These are phyloP conservation scores for Cebidichthys violaceus DNA, from an alignment of 2,113 vertebrate species.

Conservation along the genomic window DNA sequence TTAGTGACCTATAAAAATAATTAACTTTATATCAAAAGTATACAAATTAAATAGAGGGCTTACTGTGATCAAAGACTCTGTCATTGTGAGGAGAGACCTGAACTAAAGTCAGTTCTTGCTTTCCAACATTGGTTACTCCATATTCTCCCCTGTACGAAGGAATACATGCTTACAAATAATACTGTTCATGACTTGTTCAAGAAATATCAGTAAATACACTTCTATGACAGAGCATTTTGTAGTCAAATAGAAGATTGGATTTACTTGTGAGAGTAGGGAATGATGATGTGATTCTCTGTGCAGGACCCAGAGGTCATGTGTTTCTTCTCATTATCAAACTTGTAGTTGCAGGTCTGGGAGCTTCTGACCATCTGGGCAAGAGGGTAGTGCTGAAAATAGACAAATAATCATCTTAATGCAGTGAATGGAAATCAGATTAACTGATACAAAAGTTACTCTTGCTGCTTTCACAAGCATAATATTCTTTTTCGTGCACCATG, in stretches of 20 bases:
- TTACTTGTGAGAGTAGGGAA: constrained; percentile 91
- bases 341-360: constrained; percentile 91
- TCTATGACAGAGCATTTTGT: not conserved
- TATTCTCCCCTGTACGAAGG: constrained; percentile 83
- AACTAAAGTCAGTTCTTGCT: constrained; percentile 88
- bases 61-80: constrained; percentile 89
- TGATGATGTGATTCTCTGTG: constrained; percentile 90
- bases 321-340: constrained; percentile 87
- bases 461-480: not conserved
- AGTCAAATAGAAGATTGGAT: constrained; percentile 45
- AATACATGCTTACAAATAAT: not conserved
- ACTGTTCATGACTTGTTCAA: not conserved
- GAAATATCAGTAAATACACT: not conserved
- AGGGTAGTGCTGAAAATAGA: constrained; percentile 81
- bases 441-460: not conserved
- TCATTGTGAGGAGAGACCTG: constrained; percentile 86
- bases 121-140: constrained; percentile 87
- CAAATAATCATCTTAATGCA: not conserved
- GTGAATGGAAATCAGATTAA: not conserved
- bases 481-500: not conserved
- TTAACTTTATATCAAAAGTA: not conserved
- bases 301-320: constrained; percentile 88
- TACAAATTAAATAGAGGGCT: constrained; percentile 9
- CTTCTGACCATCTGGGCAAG: constrained; percentile 88
- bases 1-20: not conserved